Percentiles rank a stretch among this genome's conserved stretches.
Evolutionary conservation across 2,888 invertebrate genomes (phyloP).

Genomic region (Nowickia ferox): DNA sequence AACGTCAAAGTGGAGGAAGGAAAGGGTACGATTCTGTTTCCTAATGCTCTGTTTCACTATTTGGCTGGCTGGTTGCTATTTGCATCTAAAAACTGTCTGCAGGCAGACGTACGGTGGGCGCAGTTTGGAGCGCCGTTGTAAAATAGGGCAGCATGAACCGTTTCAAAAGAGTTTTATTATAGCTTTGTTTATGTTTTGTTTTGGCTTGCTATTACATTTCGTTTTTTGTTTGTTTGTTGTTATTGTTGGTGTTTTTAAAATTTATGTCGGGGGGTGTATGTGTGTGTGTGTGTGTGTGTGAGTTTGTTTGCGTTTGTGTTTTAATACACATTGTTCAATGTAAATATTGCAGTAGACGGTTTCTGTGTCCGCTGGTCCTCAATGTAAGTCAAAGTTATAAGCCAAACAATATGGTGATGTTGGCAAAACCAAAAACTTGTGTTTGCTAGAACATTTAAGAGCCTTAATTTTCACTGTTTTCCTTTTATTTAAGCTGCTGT

Average conservation of each 20-base stretch:
- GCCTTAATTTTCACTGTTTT: slow-evolving; percentile 43
- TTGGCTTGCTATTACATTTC: slow-evolving; percentile 29
- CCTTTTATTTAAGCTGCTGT: slow-evolving; percentile 38
- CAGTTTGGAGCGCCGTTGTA: neutral
- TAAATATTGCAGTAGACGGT: slow-evolving; percentile 40
- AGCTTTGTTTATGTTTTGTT: slow-evolving; percentile 49
- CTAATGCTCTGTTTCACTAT: slow-evolving; percentile 8
- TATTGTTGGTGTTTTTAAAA: slow-evolving; percentile 27
- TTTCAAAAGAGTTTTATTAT: slow-evolving; percentile 47
- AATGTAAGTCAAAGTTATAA: slow-evolving; percentile 55
- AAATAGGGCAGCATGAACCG: slow-evolving; percentile 50
- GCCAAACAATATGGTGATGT: slow-evolving; percentile 57
- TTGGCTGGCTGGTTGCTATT: slow-evolving; percentile 2
- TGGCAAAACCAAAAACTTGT: slow-evolving; percentile 60
- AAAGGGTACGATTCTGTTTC: slow-evolving; percentile 24
- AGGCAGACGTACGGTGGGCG: neutral
- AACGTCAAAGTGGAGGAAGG: slow-evolving; percentile 49
- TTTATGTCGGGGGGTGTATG: neutral
- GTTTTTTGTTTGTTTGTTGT: slow-evolving; percentile 16
- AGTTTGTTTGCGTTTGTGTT: neutral
- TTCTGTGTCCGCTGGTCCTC: slow-evolving; percentile 21
- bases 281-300: neutral
- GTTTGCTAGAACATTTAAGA: slow-evolving; percentile 44
- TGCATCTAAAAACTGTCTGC: neutral
- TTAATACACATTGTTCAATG: slow-evolving; percentile 14